Evolutionary conservation across 2,888 invertebrate species (phyloP).

Genomic region (Parnassius glacialis): DNA sequence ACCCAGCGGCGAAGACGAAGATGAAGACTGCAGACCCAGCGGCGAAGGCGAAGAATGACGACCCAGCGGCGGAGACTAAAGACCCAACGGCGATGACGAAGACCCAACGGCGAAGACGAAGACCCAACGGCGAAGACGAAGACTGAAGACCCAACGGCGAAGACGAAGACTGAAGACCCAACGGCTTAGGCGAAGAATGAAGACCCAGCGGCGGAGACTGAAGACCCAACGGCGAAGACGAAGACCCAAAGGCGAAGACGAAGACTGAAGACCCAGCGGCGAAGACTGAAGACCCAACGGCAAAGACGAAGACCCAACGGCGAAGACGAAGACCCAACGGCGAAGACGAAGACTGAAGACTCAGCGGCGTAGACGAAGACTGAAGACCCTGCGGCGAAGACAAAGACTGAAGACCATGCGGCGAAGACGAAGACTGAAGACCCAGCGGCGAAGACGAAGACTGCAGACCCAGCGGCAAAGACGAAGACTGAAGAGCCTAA

Average conservation of each 20-base stretch:
- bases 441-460: constrained; percentile 5
- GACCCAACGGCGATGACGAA: too few species aligned
- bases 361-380: constrained; percentile 21
- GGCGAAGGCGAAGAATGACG: background rate
- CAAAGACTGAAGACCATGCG: too few species aligned
- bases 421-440: constrained; percentile 8
- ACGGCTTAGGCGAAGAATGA: background rate
- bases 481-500: background rate
- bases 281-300: background rate
- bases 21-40: too few species aligned
- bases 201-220: constrained; percentile 14
- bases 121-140: background rate
- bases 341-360: constrained; percentile 3
- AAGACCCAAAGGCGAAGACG: too few species aligned
- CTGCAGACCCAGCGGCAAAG: background rate
- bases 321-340: background rate
- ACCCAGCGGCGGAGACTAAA: background rate
- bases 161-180: background rate
- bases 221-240: constrained; percentile 4
- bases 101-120: too few species aligned
- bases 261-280: background rate
- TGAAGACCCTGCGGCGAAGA: constrained; percentile 18
- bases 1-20: too few species aligned
- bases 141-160: constrained; percentile 3
- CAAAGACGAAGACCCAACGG: too few species aligned